A percentile compares a stretch with the other conserved stretches of the same genome.
These are phyloP conservation scores for Agapornis canus DNA, from an alignment of 2,797 vertebrate species.

Conservation along the genomic window DNA sequence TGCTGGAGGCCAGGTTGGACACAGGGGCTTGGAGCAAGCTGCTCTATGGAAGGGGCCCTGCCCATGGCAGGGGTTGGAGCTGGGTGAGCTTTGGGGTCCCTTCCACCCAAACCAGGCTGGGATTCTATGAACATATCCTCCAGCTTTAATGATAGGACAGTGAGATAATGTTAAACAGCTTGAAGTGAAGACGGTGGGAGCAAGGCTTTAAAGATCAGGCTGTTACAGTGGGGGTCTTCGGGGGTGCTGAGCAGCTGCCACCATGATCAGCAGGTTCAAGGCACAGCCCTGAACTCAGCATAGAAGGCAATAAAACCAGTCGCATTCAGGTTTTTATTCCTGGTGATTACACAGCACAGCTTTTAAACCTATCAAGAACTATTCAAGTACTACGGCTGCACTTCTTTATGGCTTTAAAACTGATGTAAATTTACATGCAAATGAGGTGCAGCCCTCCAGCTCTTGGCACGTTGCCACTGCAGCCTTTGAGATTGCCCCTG, in stretches of 20 bases:
- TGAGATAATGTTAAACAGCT: accelerated
- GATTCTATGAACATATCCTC: background rate
- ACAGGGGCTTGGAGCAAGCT: background rate
- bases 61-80: accelerated
- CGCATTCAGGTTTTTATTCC: background rate
- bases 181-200: background rate
- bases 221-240: accelerated
- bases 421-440: background rate
- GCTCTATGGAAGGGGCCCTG: background rate
- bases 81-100: background rate
- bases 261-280: background rate
- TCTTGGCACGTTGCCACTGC: background rate
- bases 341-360: background rate
- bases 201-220: too few relatives aligned
- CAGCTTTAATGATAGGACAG: background rate
- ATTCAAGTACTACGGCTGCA: background rate
- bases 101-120: background rate
- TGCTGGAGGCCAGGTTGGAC: background rate
- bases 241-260: background rate
- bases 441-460: background rate
- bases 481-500: background rate
- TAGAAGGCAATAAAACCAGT: accelerated
- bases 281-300: accelerated
- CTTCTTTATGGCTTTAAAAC: background rate
- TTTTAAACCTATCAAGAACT: background rate